Evolutionary conservation across 2,797 vertebrate species (phyloP), one percentile per base, ranked within the genome.

Genomic region (Prunella strophiata): DNA sequence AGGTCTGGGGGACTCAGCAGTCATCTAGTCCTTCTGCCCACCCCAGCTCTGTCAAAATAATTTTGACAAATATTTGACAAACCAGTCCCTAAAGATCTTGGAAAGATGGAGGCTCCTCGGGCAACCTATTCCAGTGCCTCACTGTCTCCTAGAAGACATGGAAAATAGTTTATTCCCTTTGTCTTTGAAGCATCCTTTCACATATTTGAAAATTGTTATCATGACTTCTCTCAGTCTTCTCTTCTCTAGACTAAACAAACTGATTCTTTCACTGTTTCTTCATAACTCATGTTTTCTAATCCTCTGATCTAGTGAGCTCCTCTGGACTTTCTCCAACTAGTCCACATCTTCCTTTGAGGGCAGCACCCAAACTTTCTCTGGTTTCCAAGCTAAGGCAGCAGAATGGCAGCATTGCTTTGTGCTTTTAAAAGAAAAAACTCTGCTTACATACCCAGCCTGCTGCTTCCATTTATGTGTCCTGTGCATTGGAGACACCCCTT

Each of bases 161-260:
- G 77, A 82, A 95, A 94, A 81, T 25, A 67, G 30, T 79, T 95
- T 82, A 85, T 82, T 79, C 90, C 32, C 23, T 91, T 93, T 84
- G 80, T 71, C 88, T 95, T 79, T 94, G 88, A 91, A 95, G 51
- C 80, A 82, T 76, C 45, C 48, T 94, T 96, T 91, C 88, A 89
- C 80, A 82, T 95, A 95, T 87, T 91, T 95, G 88, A 95, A 87
- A 80, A 63, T 90, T 94, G 92, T 91, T 96, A 96, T 91, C 90
- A 76, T n/a, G 80, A 59, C 93, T 96, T 96, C 80, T 88, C 80
- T 91, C 77, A 0, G 6, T 88, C 90, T 94, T 94, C 70, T 84
- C 62, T 86, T 88, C 79, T 78, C 71, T 82, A 96, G 96, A 96
- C 96, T 96, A 96, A 96, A 96, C 96, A 96, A 94, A 94, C 88